Conservation (phyloP, 2,797 vertebrate species). For the Dallia pectoralis region DNA sequence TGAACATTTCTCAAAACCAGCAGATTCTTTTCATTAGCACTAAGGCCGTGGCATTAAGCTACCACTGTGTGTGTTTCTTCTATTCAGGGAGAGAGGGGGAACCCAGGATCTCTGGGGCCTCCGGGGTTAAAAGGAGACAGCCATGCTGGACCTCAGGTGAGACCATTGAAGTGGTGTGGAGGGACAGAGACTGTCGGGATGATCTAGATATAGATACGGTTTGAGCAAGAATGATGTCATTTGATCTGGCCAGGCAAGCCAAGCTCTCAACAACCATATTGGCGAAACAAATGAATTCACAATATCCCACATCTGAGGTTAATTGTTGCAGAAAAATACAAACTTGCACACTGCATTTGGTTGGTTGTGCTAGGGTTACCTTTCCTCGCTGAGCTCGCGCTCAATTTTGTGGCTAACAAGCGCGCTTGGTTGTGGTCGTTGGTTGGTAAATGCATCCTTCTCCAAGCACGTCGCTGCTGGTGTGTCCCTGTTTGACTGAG, state of each 20-base stretch:
- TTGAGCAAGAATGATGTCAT: background rate
- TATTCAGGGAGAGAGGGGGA: constrained; percentile 77
- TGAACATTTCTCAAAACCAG: background rate
- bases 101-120: constrained; percentile 69
- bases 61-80: constrained; percentile 24
- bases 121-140: constrained; percentile 78
- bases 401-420: no score
- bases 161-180: constrained; percentile 13
- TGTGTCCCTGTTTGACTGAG: no score
- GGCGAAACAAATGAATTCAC: background rate
- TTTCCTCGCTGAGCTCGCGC: no score
- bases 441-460: no score
- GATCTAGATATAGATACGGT: no score
- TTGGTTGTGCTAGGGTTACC: no score
- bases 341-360: background rate
- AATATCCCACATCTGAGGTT: background rate
- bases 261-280: background rate
- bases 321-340: background rate
- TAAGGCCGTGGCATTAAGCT: background rate
- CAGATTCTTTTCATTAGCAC: background rate
- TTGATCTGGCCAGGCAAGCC: background rate
- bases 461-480: no score
- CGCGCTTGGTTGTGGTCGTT: no score
- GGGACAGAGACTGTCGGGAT: no score
- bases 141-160: constrained; percentile 77